Conservation (phyloP, 2,113 vertebrate genomes). For the Heterochromis multidens region DNA sequence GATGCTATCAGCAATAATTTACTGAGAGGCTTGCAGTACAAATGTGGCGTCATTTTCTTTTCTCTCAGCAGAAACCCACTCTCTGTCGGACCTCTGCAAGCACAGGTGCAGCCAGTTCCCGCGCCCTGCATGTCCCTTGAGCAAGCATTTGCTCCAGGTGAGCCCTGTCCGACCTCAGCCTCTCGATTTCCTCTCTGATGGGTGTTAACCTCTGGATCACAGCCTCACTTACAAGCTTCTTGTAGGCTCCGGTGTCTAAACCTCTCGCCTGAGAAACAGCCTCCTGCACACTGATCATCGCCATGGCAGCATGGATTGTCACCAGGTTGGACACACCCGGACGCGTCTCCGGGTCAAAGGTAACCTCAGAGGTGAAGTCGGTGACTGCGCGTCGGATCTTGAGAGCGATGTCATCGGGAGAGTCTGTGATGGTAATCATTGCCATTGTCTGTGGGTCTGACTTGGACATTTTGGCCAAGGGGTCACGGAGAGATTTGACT, state of each 20-base stretch:
- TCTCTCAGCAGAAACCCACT: conserved; percentile 84
- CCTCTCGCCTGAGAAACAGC: conserved; percentile 75
- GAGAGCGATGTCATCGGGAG: conserved; percentile 83
- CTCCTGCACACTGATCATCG: conserved; percentile 73
- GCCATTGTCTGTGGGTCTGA: conserved; percentile 87
- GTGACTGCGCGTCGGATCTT: conserved; percentile 93
- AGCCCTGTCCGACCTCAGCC: conserved; percentile 76
- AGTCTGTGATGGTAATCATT: conserved; percentile 84
- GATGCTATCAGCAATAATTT: not conserved
- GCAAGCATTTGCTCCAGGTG: conserved; percentile 81
- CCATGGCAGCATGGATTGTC: conserved; percentile 83
- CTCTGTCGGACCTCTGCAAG: conserved; percentile 80
- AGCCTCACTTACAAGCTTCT: conserved; percentile 84
- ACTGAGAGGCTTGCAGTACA: not conserved
- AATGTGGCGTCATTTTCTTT: not conserved
- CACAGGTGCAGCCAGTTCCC: conserved; percentile 81
- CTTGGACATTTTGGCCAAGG: conserved; percentile 93
- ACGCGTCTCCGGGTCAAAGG: conserved; percentile 82
- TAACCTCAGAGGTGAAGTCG: conserved; percentile 92
- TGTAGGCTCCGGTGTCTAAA: conserved; percentile 87
- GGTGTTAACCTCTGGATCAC: conserved; percentile 86
- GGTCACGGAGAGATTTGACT: conserved; percentile 91
- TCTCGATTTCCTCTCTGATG: conserved; percentile 82
- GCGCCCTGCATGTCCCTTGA: conserved; percentile 79
- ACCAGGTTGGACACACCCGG: conserved; percentile 92